A percentile compares a stretch with the other conserved stretches of the same genome.
Conservation (phyloP, 2,797 vertebrate genomes). For the Mus caroli region DNA sequence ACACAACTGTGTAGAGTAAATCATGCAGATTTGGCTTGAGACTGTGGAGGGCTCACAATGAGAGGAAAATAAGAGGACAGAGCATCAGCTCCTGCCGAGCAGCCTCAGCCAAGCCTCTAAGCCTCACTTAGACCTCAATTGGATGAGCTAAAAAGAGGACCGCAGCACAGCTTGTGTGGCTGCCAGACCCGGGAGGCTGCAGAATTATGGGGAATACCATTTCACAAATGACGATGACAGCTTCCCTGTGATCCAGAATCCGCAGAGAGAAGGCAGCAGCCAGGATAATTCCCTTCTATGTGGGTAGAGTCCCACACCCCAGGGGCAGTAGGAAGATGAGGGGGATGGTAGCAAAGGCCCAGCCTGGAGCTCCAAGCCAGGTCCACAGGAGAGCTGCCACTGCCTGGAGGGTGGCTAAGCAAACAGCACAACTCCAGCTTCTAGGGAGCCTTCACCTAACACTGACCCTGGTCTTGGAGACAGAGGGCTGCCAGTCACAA, state of each 20-base stretch:
- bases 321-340: background rate
- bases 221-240: background rate
- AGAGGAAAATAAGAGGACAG: background rate
- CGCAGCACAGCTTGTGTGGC: rapidly evolving
- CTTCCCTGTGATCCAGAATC: background rate
- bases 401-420: background rate
- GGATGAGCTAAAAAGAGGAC: background rate
- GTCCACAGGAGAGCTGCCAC: too few relatives aligned
- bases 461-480: background rate
- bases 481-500: background rate
- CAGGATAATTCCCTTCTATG: background rate
- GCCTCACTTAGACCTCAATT: background rate
- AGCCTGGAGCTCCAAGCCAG: background rate
- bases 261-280: background rate
- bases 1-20: rapidly evolving
- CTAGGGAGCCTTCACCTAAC: background rate
- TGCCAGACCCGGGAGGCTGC: background rate
- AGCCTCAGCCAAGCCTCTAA: background rate
- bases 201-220: background rate
- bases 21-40: too few relatives aligned
- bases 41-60: too few relatives aligned
- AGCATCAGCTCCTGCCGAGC: background rate
- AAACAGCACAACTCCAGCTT: background rate
- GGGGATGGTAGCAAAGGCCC: background rate
- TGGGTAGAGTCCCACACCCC: background rate